phyloP scores from a whole-genome alignment of 2,113 vertebrate species.

The Sprattus sprattus region DNA sequence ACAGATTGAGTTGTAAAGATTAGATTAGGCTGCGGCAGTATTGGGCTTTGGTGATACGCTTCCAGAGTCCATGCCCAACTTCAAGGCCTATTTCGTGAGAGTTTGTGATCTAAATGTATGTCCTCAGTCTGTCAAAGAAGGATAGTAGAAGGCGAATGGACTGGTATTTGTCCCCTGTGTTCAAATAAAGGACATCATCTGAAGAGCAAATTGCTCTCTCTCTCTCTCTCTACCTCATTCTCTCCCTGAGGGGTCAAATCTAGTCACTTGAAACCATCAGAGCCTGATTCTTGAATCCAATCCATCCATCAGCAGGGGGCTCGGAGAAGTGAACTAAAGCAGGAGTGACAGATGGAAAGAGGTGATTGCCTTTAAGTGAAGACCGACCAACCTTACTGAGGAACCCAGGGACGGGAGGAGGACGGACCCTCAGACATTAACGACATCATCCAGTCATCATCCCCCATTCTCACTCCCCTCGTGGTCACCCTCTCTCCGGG shows the following conservation, averaged over 20 bases:
- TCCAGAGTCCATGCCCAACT: background rate
- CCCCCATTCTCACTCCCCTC: background rate
- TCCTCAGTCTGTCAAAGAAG: conserved; percentile 24
- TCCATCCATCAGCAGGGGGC: background rate
- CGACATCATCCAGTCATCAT: background rate
- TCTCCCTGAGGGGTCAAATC: background rate
- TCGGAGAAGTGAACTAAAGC: background rate
- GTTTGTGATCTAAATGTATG: conserved; percentile 4
- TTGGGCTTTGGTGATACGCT: background rate
- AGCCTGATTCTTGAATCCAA: background rate
- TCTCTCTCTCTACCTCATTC: background rate
- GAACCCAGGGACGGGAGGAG: background rate
- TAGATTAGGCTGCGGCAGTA: background rate
- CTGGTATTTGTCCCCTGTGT: background rate
- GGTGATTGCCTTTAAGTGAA: conserved; percentile 56
- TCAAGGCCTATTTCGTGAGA: background rate
- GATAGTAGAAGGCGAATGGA: background rate
- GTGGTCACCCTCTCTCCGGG: conserved; percentile 63
- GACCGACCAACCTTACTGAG: conserved; percentile 27
- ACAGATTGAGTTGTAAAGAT: background rate
- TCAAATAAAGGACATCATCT: background rate
- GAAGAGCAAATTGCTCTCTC: background rate
- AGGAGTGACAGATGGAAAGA: conserved; percentile 35
- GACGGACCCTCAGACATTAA: background rate
- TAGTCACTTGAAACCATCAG: background rate